Evolutionary conservation across 2,113 vertebrate genomes (phyloP), one percentile per base, ranked within the genome.

Genomic region (Eupsittula cactorum): DNA sequence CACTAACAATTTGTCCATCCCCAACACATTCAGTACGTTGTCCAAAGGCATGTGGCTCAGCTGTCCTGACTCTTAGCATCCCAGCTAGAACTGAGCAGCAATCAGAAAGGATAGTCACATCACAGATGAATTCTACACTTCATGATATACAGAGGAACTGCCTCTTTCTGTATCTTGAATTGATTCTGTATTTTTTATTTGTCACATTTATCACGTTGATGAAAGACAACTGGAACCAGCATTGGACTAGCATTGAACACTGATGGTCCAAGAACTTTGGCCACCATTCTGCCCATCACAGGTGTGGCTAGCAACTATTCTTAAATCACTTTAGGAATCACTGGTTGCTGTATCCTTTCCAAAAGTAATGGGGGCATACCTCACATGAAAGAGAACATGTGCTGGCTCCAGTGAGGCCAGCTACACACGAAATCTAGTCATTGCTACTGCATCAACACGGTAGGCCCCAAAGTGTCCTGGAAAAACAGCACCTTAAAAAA

Each of bases 231-330:
- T 24, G 14, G 60, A 81, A 42, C 13, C 27, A 42, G 11, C 35
- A 33, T 1, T 62, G 82, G 65, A 33, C 29, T 49, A 65, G 16
- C 28, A 41, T 1, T 31, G 16, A 86, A 44, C 33, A 24, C 0
- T 6, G 37, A 44, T 6, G 33, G 41, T 23, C 33, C 42, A 13
- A 49, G 59, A 44, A 27, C 41, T 10, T 15, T 35, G 60, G 50
- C 11, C 62, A 71, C 16, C 0, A 1, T 27, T 82, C 67, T 69
- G 24, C 35, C 33, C 2, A 2, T 35, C 50, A 35, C 0, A 0
- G 31, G 15, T 7, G 1, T 6, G 14, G 37, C 28, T 46, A 47
- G 46, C 47, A 91, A 33, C 19, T 55, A 3, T 4, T 65, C 73
- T 53, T 64, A 75, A 71, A 69, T 13, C 1, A 0, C 50, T 62